phyloP scores from a whole-genome alignment of 2,888 invertebrate species.

The Schizaphis graminum region DNA sequence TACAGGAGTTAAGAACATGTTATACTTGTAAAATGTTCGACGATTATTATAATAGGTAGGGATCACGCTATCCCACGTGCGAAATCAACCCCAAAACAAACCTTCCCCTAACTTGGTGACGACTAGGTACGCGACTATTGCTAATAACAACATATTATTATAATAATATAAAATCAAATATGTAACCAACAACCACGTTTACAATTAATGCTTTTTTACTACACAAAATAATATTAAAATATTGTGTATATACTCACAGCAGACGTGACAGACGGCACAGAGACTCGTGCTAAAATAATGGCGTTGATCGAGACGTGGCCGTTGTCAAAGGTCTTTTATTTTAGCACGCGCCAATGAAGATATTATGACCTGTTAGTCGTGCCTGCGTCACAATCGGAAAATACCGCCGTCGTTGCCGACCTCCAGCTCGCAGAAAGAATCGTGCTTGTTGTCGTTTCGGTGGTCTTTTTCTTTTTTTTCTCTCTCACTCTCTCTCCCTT shows the following conservation, averaged over 20 bases:
- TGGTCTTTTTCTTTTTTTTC: constrained; percentile 33
- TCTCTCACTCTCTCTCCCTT: background rate
- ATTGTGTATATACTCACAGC: constrained; percentile 18
- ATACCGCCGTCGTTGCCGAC: constrained; percentile 45
- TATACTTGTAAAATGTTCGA: background rate
- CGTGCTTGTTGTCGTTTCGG: constrained; percentile 45
- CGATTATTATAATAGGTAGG: background rate
- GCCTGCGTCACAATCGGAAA: constrained; percentile 60
- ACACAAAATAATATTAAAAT: constrained; percentile 23
- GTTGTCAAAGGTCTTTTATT: background rate
- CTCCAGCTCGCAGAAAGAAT: constrained; percentile 19
- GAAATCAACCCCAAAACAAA: background rate
- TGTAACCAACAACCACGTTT: background rate
- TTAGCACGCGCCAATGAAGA: background rate
- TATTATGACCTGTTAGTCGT: constrained; percentile 11
- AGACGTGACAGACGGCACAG: background rate
- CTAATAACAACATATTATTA: background rate
- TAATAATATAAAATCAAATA: background rate
- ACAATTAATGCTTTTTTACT: too few species aligned
- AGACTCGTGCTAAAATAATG: background rate
- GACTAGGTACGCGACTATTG: background rate
- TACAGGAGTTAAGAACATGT: background rate
- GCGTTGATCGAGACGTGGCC: background rate
- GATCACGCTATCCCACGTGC: background rate
- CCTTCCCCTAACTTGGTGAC: background rate